Evolutionary conservation across 1,140 invertebrate genomes (phyloP).

Genomic region (Scaptomyza hsui): DNA sequence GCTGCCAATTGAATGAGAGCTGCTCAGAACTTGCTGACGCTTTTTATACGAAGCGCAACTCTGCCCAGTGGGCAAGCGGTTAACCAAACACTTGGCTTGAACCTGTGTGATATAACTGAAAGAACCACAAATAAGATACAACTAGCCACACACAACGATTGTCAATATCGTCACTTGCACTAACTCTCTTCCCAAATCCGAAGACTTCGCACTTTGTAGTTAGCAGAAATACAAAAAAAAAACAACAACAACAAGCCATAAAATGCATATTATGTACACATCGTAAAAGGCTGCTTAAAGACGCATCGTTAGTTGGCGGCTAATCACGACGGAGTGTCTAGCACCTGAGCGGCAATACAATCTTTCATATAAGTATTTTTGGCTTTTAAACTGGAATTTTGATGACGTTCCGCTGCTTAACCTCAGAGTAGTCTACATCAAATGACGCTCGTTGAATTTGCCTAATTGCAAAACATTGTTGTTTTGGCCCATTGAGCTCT

Average conservation of each 20-base stretch:
- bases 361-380: not conserved
- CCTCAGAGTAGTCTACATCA: too few species aligned
- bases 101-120: slow-evolving; percentile 21
- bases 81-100: not conserved
- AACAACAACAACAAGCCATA: not conserved
- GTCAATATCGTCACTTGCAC: slow-evolving; percentile 24
- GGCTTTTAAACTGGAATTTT: slow-evolving; percentile 1
- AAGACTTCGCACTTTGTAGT: slow-evolving; percentile 8
- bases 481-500: slow-evolving; percentile 14
- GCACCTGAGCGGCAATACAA: slow-evolving; percentile 3
- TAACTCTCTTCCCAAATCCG: not conserved
- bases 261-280: slow-evolving; percentile 25
- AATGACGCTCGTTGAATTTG: slow-evolving; percentile 17
- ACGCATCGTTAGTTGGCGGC: not conserved
- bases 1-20: slow-evolving; percentile 45
- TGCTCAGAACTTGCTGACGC: slow-evolving; percentile 14
- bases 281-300: slow-evolving; percentile 15
- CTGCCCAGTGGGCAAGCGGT: not conserved
- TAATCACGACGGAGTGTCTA: not conserved
- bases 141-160: slow-evolving; percentile 16
- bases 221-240: not conserved
- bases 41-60: slow-evolving; percentile 58
- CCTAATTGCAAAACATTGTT: slow-evolving; percentile 58
- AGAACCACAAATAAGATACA: slow-evolving; percentile 29
- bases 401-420: not conserved